phyloP scores from a whole-genome alignment of 2,888 invertebrate species.

The Chaitophorus viminalis region DNA sequence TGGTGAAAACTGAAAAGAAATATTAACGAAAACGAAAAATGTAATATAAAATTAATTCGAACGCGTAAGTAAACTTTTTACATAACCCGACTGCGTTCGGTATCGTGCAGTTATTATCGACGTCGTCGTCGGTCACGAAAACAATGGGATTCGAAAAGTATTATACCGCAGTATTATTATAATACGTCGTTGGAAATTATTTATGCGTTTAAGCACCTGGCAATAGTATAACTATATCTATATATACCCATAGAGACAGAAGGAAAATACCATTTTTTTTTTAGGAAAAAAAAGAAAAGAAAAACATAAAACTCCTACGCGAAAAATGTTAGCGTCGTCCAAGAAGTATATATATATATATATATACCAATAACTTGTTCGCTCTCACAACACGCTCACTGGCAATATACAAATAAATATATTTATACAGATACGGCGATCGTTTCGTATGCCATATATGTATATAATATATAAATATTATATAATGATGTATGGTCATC shows the following conservation, averaged over 20 bases:
- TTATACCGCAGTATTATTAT: constrained; percentile 5
- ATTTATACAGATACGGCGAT: background rate
- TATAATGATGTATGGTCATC: background rate
- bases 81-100: background rate
- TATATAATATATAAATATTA: background rate
- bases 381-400: background rate
- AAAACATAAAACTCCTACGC: constrained; percentile 40
- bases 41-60: no score
- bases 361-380: background rate
- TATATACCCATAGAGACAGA: background rate
- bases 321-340: constrained; percentile 34
- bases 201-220: constrained; percentile 23
- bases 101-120: background rate
- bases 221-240: background rate
- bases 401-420: background rate
- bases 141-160: constrained; percentile 41
- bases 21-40: background rate
- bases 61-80: background rate
- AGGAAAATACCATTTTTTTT: constrained; percentile 5
- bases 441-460: background rate
- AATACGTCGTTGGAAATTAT: constrained; percentile 21
- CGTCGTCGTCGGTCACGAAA: background rate
- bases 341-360: background rate
- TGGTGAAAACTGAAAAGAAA: background rate
- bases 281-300: background rate